Base-by-base conservation (phyloP, 2,888 invertebrate species). In the Macrophya alboannulata region DNA sequence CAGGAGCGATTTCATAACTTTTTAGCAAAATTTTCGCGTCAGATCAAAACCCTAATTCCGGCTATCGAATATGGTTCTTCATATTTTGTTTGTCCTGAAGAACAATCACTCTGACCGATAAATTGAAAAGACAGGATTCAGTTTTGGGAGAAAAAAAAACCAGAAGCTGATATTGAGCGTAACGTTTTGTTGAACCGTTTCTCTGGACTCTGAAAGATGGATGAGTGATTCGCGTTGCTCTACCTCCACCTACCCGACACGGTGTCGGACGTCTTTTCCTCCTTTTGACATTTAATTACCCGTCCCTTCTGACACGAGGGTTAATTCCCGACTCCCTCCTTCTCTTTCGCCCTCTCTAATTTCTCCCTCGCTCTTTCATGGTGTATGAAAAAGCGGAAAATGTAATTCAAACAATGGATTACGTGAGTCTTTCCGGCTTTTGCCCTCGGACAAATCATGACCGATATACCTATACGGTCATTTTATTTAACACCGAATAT, bases 251-350 rank as follows among this genome's bases (percentile, higher is more conserved):
- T n/a, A 81, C 62, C 43, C 40, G 25, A 59, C 40, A 55, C 37
- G 37, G 43, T 68, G 81, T 83, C 48, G 83, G 48, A 68, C 81
- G 68, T 68, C 68, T 71, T 55, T 65, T 83, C 71, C 65, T 48
- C 51, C 55, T 71, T 71, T 68, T 83, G 83, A 87, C 88, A 89
- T 91, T 90, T 90, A 89, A 91, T 91, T 91, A 90, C 89, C 88
- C 86, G 86, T 79, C 86, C 79, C 85, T 84, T 87, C 86, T 37
- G 77, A 77, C 77, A n/a, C 59, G 81, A 62, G 81, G 81, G 65
- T 62, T 59, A 62, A 81, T 81, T 81, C 59, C 21, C 81, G 43
- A 4, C 79, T 37, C n/a, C 2, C 15, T 55, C 55, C 37, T 40
- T 8, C 31, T n/a, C 45, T 10, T 31, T 31, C 1, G 3, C 37